Evolutionary conservation across 2,888 invertebrate species (phyloP).

Genomic region (Synanthedon vespiformis): DNA sequence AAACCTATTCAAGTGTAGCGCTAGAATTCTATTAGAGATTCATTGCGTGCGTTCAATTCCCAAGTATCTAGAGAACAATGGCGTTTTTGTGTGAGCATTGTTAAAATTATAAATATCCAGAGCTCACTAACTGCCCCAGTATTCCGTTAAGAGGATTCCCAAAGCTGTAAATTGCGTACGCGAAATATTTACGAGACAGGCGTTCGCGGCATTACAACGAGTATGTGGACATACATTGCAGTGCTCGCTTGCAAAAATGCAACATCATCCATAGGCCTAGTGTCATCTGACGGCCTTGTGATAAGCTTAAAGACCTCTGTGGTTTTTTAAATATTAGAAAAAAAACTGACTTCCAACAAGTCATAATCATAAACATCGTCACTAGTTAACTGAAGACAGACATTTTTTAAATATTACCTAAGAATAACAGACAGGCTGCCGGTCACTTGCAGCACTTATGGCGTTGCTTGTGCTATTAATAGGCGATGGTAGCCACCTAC

Average conservation of each 20-base stretch:
- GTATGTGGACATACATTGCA: conserved; percentile 46
- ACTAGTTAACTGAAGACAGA: too few relatives aligned
- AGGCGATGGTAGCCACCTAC: too few relatives aligned
- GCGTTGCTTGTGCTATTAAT: too few relatives aligned
- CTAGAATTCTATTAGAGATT: too few relatives aligned
- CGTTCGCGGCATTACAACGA: conserved; percentile 57
- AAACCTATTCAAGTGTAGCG: too few relatives aligned
- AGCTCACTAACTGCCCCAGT: conserved; percentile 59
- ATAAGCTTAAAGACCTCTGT: too few relatives aligned
- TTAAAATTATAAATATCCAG: conserved; percentile 55
- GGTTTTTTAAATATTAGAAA: too few relatives aligned
- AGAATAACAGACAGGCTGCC: too few relatives aligned
- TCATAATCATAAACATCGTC: too few relatives aligned
- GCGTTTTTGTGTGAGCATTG: conserved; percentile 32
- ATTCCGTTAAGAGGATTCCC: conserved; percentile 66
- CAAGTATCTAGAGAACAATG: conserved; percentile 32
- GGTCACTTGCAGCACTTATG: too few relatives aligned
- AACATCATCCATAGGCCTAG: conserved; percentile 19
- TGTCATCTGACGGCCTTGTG: neutral
- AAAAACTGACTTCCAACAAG: too few relatives aligned
- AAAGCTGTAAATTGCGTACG: conserved; percentile 63
- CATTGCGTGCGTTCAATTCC: neutral
- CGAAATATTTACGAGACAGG: conserved; percentile 68
- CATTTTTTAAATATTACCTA: too few relatives aligned
- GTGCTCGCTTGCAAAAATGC: conserved; percentile 51